Evolutionary conservation across 1,140 invertebrate species (phyloP), one percentile per base, ranked within the genome.

Genomic region (Lanistes nyassanus): DNA sequence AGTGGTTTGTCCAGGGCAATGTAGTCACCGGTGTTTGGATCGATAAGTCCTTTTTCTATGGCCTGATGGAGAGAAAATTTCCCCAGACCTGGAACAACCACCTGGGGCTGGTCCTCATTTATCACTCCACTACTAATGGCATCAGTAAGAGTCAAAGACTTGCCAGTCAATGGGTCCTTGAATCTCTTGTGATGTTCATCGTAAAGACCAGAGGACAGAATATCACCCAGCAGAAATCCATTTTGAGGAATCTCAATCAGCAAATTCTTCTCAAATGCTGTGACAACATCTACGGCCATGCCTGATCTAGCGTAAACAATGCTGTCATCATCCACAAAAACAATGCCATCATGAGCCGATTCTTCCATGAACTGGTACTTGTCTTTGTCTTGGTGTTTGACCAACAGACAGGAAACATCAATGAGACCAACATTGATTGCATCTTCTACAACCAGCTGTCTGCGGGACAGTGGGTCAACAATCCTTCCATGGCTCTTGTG

Each of bases 401-500:
- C 79, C 16, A 84, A 89, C 19, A 95, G 95, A 47, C 94, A 94
- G 65, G 93, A 92, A 31, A 94, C 92, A 90, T 96, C 94, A 83
- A 97, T 92, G 72, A 95, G 92, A 51, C 95, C 94, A 84, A 92
- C 92, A 85, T 93, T 92, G 80, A 95, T 93, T 60, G 94, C 94
- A 80, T 92, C 91, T 88, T 94, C 93, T 58, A 93, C 93, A 74
- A 93, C 92, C 55, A 96, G 58, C 70, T 82, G 95, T 92, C 76
- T 79, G 37, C 79, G 74, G 16, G 81, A 80, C 29, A 81, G 91
- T 13, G 95, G 95, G 88, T 96, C 94, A 78, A 95, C 91, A 89
- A 97, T 96, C 51, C 92, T 89, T 53, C 94, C 93, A 51, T 92
- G 82, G 93, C 74, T 82, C 62, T 62, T 76, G 42, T 81, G 75